phyloP scores from a whole-genome alignment of 1,140 invertebrate species.

The Monomorium pharaonis region DNA sequence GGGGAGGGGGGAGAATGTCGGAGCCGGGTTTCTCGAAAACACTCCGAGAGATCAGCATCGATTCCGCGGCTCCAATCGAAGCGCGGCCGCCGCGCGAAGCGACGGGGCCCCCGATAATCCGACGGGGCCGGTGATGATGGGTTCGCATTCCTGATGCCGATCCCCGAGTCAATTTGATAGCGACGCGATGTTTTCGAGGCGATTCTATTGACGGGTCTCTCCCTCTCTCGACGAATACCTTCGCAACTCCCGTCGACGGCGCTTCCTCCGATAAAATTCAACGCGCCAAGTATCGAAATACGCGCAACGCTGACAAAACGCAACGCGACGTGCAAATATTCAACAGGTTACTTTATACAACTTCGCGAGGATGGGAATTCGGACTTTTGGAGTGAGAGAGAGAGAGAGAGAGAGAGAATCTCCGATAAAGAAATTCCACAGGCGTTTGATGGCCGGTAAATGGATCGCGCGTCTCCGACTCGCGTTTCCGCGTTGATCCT shows the following conservation, averaged over 20 bases:
- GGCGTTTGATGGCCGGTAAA: neutral
- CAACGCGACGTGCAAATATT: slow-evolving; percentile 18
- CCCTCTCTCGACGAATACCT: neutral
- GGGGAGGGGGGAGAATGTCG: neutral
- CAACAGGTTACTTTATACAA: slow-evolving; percentile 37
- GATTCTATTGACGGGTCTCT: slow-evolving; percentile 15
- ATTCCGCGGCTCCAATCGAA: slow-evolving; percentile 31
- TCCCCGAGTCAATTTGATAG: slow-evolving; percentile 36
- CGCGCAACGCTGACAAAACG: neutral
- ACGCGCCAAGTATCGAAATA: neutral
- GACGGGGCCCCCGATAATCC: slow-evolving; percentile 56
- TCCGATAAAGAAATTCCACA: neutral
- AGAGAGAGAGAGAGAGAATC: neutral
- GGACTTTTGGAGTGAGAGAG: neutral
- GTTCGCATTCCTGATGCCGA: slow-evolving; percentile 60
- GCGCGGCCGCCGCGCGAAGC: slow-evolving; percentile 49
- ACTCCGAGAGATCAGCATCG: slow-evolving; percentile 22
- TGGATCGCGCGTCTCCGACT: slow-evolving; percentile 12
- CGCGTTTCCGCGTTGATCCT: neutral
- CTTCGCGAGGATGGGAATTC: neutral
- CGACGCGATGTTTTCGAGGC: slow-evolving; percentile 42
- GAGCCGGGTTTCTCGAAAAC: slow-evolving; percentile 36
- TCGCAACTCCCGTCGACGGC: neutral
- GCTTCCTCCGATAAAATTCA: slow-evolving; percentile 6
- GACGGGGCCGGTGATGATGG: slow-evolving; percentile 54